These are phyloP conservation scores for Muntiacus reevesi DNA, from an alignment of 2,113 vertebrate species.

Conservation along the genomic window DNA sequence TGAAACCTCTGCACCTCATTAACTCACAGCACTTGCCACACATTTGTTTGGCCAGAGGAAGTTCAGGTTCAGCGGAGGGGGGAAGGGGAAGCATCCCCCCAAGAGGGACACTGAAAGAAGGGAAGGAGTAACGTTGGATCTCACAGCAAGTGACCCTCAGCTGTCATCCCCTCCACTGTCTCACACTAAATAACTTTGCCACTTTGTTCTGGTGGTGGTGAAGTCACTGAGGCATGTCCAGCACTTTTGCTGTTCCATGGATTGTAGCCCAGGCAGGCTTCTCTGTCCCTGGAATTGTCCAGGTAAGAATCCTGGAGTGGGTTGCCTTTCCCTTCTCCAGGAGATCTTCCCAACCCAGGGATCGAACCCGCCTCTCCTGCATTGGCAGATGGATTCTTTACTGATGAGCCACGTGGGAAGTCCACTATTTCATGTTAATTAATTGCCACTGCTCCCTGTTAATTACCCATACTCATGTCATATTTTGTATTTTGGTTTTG, in stretches of 20 bases:
- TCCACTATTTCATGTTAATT: neutral
- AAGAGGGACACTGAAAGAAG: neutral
- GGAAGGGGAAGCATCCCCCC: neutral
- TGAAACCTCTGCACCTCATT: neutral
- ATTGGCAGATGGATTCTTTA: neutral
- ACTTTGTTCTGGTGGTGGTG: neutral
- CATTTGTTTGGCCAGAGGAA: neutral
- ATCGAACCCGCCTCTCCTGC: neutral
- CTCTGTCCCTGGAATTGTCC: neutral
- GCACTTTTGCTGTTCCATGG: neutral
- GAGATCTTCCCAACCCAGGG: neutral
- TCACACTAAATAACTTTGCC: neutral
- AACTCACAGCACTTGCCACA: fast-evolving
- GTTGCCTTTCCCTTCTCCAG: neutral
- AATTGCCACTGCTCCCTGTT: neutral
- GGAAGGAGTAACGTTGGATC: neutral
- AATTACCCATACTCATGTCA: neutral
- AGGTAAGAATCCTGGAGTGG: neutral
- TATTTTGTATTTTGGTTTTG: neutral
- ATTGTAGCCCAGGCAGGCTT: neutral
- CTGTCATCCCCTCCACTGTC: neutral
- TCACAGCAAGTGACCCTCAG: neutral
- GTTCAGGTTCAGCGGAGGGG: neutral
- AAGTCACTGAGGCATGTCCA: neutral
- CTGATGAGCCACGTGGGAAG: neutral